Percentiles rank a stretch among this genome's conserved stretches.
These are phyloP conservation scores for Drosophila tsacasi DNA, from an alignment of 1,140 invertebrate genomes.

Conservation along the genomic window DNA sequence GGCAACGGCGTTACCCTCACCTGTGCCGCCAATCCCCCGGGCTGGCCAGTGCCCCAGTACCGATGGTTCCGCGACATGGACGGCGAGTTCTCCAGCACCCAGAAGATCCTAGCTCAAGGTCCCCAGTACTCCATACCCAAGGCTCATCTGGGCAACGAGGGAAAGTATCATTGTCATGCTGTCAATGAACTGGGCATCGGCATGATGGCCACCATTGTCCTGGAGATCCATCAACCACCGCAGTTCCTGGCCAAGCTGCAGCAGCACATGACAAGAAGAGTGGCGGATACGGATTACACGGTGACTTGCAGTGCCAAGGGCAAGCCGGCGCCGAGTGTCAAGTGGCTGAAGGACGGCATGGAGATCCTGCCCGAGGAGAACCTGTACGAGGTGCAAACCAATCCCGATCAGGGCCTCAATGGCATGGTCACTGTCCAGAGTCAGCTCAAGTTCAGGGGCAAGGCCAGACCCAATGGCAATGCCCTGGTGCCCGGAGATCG, in stretches of 20 bases:
- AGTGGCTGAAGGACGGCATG: constrained; percentile 94
- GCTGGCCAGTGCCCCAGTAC: constrained; percentile 95
- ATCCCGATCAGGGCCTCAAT: constrained; percentile 90
- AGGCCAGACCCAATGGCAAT: constrained; percentile 90
- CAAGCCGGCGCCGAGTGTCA: constrained; percentile 93
- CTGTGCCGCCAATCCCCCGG: constrained; percentile 93
- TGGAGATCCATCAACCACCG: constrained; percentile 95
- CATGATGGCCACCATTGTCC: constrained; percentile 91
- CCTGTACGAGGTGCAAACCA: constrained; percentile 92
- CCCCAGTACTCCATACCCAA: constrained; percentile 93
- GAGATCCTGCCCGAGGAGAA: constrained; percentile 91
- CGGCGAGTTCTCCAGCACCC: constrained; percentile 86
- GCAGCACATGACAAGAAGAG: constrained; percentile 91
- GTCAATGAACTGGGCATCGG: constrained; percentile 95
- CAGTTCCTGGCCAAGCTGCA: constrained; percentile 93
- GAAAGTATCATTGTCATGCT: constrained; percentile 95
- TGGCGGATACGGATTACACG: constrained; percentile 92
- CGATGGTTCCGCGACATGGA: constrained; percentile 94
- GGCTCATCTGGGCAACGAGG: constrained; percentile 93
- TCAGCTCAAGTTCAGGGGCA: constrained; percentile 92
- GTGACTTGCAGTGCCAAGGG: constrained; percentile 94
- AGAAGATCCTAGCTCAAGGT: constrained; percentile 90
- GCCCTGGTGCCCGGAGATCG: constrained; percentile 93
- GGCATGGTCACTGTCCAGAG: constrained; percentile 93
- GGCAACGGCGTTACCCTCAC: constrained; percentile 93